These are phyloP conservation scores for Mellivora capensis DNA, from an alignment of 2,113 vertebrate genomes.

Conservation along the genomic window DNA sequence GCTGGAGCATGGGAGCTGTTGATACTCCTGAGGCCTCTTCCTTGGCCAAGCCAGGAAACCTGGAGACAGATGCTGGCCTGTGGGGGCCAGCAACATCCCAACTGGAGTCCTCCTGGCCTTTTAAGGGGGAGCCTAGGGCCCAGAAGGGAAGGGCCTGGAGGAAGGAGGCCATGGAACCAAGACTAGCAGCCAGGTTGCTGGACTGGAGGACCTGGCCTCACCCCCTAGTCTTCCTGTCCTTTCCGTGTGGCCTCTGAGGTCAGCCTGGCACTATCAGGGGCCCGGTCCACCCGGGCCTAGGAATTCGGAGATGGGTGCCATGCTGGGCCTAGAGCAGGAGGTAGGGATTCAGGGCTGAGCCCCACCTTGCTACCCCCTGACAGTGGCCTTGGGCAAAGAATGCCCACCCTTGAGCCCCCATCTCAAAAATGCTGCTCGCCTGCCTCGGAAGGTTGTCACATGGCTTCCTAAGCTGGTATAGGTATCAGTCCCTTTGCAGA, in stretches of 20 bases:
- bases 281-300: background rate
- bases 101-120: background rate
- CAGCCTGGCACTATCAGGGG: background rate
- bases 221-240: background rate
- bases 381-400: background rate
- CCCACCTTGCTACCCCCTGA: background rate
- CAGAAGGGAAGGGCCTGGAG: background rate
- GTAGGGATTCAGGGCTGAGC: background rate
- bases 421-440: background rate
- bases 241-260: background rate
- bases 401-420: background rate
- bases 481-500: background rate
- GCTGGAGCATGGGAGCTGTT: background rate
- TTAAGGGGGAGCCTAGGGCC: background rate
- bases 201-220: accelerated
- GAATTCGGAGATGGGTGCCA: background rate
- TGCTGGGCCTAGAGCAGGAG: background rate
- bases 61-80: background rate
- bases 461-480: background rate
- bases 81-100: background rate
- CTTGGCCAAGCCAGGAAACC: background rate
- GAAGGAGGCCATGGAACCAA: background rate
- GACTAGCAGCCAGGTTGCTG: background rate
- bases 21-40: background rate
- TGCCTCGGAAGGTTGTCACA: background rate